Evolutionary conservation across 2,888 invertebrate genomes (phyloP), one percentile per base, ranked within the genome.

Genomic region (Dascillus cervinus): DNA sequence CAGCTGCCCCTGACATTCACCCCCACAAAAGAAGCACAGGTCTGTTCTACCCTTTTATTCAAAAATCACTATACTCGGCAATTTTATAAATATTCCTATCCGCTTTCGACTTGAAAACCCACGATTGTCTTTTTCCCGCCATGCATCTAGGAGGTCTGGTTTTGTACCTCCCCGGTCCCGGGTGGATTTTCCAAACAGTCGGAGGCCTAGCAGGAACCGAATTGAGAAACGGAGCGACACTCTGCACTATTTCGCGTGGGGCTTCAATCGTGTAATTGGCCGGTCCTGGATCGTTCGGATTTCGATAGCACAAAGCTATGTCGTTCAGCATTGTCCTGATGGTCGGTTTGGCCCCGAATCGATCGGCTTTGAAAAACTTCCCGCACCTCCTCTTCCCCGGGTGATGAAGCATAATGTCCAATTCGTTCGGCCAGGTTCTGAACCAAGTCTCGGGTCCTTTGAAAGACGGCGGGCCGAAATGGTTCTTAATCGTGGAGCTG

Each of bases 221-320:
- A n/a, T 49, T 46, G 30, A 54, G 50, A 30, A 64, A 62, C 1
- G 56, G 46, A 23, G 55, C 36, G 25, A 40, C 30, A 8, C 38
- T 44, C 21, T 43, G 31, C 11, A 24, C 22, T 13, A 41, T 25
- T 9, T 25, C 31, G 22, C 11, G 29, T 12, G 29, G 26, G n/a
- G 13, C 44, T 47, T 29, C 17, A 3, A 47, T 31, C n/a, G 39
- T 14, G 39, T 73, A 72, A 30, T 60, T 50, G 1, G 66, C 66
- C 0, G 77, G 73, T 0, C 74, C 70, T 0, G 77, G 77, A 1
- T 69, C 68, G 0, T 58, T 46, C 0, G 71, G 66, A 26, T 66
- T 60, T 23, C 63, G 65, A 13, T 65, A 56, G 44, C 71, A 70
- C 56, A 72, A 62, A 1, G 67, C 56, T 8, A 70, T 34, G 43